phyloP scores from a whole-genome alignment of 2,888 invertebrate genomes.

The Cabera pusaria region DNA sequence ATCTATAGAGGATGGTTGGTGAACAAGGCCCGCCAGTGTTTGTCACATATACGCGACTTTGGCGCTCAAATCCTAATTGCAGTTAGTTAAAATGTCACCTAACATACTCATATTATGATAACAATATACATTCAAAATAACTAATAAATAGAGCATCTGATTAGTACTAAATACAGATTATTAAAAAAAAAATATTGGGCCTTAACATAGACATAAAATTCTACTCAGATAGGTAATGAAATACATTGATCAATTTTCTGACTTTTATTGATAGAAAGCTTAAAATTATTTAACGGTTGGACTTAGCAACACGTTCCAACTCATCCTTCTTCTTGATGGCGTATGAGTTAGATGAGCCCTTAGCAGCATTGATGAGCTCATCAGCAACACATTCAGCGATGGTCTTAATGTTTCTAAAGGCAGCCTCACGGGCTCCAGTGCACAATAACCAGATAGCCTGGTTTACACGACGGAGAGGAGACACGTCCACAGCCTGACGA shows the following conservation, averaged over 20 bases:
- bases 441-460: conserved; percentile 99
- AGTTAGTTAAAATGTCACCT: too few species aligned
- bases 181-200: too few species aligned
- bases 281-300: conserved; percentile 95
- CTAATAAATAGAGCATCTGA: too few species aligned
- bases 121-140: too few species aligned
- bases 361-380: conserved; percentile 99
- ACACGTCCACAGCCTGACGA: conserved; percentile 99
- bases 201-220: too few species aligned
- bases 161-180: too few species aligned
- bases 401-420: conserved; percentile 99
- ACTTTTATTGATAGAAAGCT: conserved; percentile 45
- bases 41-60: too few species aligned
- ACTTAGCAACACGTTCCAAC: conserved; percentile 99
- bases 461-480: conserved; percentile 98
- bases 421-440: conserved; percentile 99
- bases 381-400: conserved; percentile 99
- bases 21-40: too few species aligned
- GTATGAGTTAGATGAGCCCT: conserved; percentile 99
- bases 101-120: too few species aligned
- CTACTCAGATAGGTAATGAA: conserved; percentile 22
- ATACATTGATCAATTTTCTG: conserved; percentile 21
- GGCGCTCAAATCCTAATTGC: too few species aligned
- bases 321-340: conserved; percentile 99
- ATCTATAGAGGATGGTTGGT: too few species aligned